phyloP scores from a whole-genome alignment of 2,113 vertebrate genomes.

The Bufo gargarizans region DNA sequence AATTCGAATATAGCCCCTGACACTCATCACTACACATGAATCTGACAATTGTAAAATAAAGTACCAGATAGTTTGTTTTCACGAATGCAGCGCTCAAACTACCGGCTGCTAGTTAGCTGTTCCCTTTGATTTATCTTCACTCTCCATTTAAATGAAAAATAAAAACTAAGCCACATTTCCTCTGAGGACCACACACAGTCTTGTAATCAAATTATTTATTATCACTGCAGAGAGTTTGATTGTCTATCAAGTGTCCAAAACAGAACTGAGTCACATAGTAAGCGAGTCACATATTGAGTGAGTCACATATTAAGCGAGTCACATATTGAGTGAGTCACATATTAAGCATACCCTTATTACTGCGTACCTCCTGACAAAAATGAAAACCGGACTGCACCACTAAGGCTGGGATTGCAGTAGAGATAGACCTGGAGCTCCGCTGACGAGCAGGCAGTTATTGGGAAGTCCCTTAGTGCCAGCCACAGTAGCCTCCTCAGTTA shows the following conservation, averaged over 20 bases:
- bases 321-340: no score
- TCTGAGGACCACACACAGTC: background rate
- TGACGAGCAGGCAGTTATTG: no score
- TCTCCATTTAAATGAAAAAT: slow-evolving; percentile 11
- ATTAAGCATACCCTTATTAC: background rate
- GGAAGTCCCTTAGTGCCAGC: no score
- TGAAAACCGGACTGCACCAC: background rate
- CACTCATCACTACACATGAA: no score
- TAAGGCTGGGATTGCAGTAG: background rate
- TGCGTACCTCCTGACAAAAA: background rate
- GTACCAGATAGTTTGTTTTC: background rate
- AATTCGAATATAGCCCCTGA: no score
- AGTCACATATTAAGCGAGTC: no score
- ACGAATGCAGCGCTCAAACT: background rate
- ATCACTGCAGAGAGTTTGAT: slow-evolving; percentile 7
- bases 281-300: no score
- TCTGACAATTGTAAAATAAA: background rate
- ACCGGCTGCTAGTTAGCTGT: slow-evolving; percentile 6
- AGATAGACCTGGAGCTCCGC: no score
- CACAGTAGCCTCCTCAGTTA: no score
- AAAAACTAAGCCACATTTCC: background rate
- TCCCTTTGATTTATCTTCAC: background rate
- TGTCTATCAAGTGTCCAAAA: slow-evolving; percentile 2
- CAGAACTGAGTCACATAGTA: background rate
- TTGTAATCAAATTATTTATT: slow-evolving; percentile 26